A percentile compares a stretch with the other conserved stretches of the same genome.
Evolutionary conservation across 2,113 vertebrate genomes (phyloP).

Genomic region (Ictalurus furcatus): DNA sequence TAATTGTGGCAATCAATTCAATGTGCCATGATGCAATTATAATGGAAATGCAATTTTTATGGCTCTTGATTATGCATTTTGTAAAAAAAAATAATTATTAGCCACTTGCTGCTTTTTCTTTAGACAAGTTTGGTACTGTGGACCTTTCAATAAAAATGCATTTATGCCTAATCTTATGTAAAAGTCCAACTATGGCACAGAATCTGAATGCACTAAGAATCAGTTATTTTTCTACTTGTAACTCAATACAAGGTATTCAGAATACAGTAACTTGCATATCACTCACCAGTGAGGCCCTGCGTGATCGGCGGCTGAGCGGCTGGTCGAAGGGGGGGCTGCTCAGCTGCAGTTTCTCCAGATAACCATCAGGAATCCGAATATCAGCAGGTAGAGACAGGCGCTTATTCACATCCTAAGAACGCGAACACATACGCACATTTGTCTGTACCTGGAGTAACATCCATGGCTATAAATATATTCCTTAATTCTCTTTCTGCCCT

Average conservation of each 20-base stretch:
- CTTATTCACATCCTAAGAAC: conserved; percentile 91
- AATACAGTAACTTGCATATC: conserved; percentile 14
- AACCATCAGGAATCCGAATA: conserved; percentile 96
- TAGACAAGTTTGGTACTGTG: background rate
- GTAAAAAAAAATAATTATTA: too few species aligned
- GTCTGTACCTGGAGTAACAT: background rate
- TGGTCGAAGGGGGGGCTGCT: conserved; percentile 94
- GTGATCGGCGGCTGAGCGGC: conserved; percentile 93
- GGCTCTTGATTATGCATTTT: background rate
- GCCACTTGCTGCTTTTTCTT: background rate
- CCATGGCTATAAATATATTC: background rate
- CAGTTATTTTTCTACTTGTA: background rate
- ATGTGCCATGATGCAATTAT: background rate
- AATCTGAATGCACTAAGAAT: background rate
- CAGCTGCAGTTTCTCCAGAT: conserved; percentile 95
- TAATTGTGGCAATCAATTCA: background rate
- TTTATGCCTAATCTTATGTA: background rate
- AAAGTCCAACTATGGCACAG: background rate
- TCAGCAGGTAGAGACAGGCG: conserved; percentile 95
- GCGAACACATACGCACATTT: conserved; percentile 16
- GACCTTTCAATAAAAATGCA: background rate
- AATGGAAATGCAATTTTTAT: background rate
- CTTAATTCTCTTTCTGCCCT: background rate
- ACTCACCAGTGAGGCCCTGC: conserved; percentile 92
- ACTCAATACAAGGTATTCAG: background rate